A percentile compares a stretch with the other conserved stretches of the same genome.
Conservation (phyloP, 1,140 invertebrate species). For the Pantala flavescens region DNA sequence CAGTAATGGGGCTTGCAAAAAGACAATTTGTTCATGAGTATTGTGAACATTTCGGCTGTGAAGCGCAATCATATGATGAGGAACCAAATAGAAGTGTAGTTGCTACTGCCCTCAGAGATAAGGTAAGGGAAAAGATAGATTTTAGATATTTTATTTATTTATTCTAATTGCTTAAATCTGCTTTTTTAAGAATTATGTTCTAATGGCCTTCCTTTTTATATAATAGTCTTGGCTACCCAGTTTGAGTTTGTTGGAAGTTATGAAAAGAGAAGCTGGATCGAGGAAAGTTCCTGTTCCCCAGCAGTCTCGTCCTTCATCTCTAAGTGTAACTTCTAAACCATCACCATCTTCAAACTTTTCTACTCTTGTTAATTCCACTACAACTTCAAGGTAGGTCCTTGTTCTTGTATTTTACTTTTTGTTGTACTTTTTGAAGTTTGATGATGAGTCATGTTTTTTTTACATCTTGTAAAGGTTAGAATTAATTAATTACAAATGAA, state of each 20-base stretch:
- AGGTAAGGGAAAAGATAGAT: constrained; percentile 37
- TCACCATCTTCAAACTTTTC: background rate
- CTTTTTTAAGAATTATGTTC: no score
- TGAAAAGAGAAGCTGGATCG: constrained; percentile 65
- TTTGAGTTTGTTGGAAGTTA: constrained; percentile 66
- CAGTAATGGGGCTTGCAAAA: constrained; percentile 85
- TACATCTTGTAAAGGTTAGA: no score
- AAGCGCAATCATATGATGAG: constrained; percentile 84
- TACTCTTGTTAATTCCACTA: background rate
- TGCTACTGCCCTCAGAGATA: constrained; percentile 74
- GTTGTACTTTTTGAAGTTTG: no score
- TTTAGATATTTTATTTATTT: constrained; percentile 14
- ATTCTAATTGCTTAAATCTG: constrained; percentile 17
- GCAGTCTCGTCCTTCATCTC: background rate
- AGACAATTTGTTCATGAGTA: constrained; percentile 85
- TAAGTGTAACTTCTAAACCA: background rate
- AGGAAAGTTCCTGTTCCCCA: constrained; percentile 51
- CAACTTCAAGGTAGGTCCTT: background rate
- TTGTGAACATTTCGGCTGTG: constrained; percentile 87
- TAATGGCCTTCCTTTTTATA: background rate
- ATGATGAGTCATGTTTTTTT: no score
- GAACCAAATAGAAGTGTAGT: constrained; percentile 93
- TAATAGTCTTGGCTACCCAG: constrained; percentile 73
- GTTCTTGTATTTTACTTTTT: no score
- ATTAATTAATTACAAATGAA: no score